Conservation (phyloP, 2,113 vertebrate species). For the Mormyrus lacerda region DNA sequence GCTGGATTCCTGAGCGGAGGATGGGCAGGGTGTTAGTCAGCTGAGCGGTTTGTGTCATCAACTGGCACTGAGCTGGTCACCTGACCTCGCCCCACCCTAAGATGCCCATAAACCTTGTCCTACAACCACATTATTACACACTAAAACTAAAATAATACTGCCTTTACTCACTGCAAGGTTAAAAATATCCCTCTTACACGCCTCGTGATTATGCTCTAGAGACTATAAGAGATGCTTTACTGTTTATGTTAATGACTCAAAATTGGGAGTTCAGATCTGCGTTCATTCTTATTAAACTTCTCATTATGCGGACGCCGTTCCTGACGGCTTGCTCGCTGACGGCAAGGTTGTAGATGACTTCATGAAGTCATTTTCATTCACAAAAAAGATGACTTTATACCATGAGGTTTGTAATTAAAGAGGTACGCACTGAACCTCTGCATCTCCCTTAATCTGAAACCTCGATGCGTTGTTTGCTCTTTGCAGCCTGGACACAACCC, state of each 20-base stretch:
- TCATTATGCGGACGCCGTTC: neutral
- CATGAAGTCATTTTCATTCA: neutral
- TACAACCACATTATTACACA: neutral
- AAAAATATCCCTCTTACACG: neutral
- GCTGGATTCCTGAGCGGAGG: neutral
- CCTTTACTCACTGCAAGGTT: neutral
- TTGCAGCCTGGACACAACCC: neutral
- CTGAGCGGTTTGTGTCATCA: neutral
- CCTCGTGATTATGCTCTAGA: neutral
- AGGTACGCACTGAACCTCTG: neutral
- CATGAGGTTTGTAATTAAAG: neutral
- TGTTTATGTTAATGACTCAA: neutral
- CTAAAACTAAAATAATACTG: neutral
- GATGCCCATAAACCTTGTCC: neutral
- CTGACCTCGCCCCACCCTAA: neutral
- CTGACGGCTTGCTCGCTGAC: neutral
- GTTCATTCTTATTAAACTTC: neutral
- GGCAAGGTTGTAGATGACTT: neutral
- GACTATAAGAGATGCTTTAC: neutral
- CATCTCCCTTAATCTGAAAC: neutral
- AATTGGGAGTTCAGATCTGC: neutral
- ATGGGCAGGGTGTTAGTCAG: neutral
- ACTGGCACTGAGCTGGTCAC: neutral
- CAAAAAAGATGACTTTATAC: neutral
- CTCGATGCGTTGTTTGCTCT: neutral